Evolutionary conservation across 2,888 invertebrate genomes (phyloP), one percentile per base, ranked within the genome.

Genomic region (Rhimphoctona megacephalus): DNA sequence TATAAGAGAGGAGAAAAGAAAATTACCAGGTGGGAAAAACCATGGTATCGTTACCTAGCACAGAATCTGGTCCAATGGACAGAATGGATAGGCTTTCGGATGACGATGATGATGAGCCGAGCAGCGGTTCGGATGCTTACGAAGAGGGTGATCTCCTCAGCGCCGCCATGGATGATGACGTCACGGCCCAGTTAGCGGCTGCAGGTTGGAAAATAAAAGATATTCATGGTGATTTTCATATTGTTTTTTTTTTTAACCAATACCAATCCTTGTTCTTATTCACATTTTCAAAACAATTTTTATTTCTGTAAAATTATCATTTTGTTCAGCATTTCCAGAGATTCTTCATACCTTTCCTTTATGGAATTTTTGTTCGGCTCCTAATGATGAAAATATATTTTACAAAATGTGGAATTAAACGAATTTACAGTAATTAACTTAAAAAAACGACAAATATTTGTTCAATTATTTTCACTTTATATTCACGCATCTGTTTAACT

Each of bases 161-260:
- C 90, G 97, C 96, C 83, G 97, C 97, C 76, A 97, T 98, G 96
- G 97, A 97, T 90, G 99, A 99, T 94, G 99, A 99, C 93, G 98
- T 99, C 91, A 98, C 99, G 89, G 98, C 99, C 94, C 99, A 99
- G 94, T 95, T 99, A 91, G 99, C 98, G 81, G 98, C 99, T 91
- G 98, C 99, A 94, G 99, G 99, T 98, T 95, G 94, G 95, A 94
- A 94, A 94, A 94, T 94, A 94, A 94, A 94, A 94, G 92, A 94
- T 93, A 93, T 92, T 94, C 94, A 95, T 94, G 95, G 95, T 95
- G 95, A 95, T 94, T 94, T 94, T 92, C 90, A 92, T 93, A 93
- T 93, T 94, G 70, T 85, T 87, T 87, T 87, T 79, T 86, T 83
- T 72, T 69, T 57, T 57, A 79, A 78, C 67, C 79, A 72, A 46